Conservation (phyloP, 2,888 invertebrate genomes). For the Sminthurides aquaticus region DNA sequence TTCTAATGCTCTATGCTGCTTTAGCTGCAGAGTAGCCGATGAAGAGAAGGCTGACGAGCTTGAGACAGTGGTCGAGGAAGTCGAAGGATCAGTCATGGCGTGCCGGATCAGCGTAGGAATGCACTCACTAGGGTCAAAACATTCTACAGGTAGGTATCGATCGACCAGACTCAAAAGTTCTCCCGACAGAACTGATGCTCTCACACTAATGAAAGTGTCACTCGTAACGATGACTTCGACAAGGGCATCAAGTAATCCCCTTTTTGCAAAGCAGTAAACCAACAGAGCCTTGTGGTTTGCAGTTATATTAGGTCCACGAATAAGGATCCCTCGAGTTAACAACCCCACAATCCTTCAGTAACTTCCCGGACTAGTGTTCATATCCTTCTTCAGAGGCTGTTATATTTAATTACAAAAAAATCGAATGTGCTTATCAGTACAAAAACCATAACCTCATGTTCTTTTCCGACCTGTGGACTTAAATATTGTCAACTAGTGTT, state of each 20-base stretch:
- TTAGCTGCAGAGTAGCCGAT: slow-evolving; percentile 31
- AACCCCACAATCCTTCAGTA: no score
- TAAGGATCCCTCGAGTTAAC: no score
- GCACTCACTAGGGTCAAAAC: slow-evolving; percentile 73
- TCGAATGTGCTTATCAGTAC: no score
- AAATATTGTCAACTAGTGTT: no score
- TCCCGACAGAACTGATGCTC: slow-evolving; percentile 81
- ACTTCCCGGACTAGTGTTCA: no score
- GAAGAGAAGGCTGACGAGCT: slow-evolving; percentile 28
- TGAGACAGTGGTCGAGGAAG: not conserved
- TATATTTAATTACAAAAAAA: no score
- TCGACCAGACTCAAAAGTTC: slow-evolving; percentile 82
- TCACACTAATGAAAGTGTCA: slow-evolving; percentile 81
- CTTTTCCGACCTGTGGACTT: no score
- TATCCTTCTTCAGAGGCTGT: no score
- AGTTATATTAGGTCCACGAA: slow-evolving; percentile 72
- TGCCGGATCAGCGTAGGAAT: slow-evolving; percentile 73
- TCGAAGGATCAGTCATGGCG: slow-evolving; percentile 49
- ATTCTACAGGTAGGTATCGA: slow-evolving; percentile 75
- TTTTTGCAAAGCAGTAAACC: slow-evolving; percentile 77
- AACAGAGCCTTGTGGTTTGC: slow-evolving; percentile 84
- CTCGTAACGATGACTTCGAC: slow-evolving; percentile 85
- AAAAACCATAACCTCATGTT: no score
- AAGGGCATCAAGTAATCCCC: slow-evolving; percentile 76
- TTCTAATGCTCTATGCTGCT: slow-evolving; percentile 41